Evolutionary conservation across 2,797 vertebrate genomes (phyloP).

Genomic region (Pelobates cultripes): DNA sequence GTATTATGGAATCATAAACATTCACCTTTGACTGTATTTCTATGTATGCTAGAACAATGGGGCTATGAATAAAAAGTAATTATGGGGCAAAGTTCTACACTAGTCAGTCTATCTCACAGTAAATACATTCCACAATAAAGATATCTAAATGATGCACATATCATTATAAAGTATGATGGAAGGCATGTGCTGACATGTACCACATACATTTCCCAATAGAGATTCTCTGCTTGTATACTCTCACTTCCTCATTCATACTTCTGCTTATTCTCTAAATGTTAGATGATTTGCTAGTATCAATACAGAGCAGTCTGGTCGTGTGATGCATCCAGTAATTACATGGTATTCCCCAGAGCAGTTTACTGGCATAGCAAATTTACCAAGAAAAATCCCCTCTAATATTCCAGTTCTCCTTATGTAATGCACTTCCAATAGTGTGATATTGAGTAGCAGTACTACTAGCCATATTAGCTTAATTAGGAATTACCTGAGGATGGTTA

Average conservation of each 20-base stretch:
- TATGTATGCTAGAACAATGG: too few species aligned
- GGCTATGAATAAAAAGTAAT: too few species aligned
- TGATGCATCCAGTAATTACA: constrained; percentile 10
- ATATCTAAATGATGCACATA: background rate
- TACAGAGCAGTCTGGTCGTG: background rate
- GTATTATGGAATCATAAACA: too few species aligned
- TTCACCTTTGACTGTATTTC: too few species aligned
- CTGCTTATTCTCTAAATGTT: constrained; percentile 12
- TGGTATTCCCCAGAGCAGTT: constrained; percentile 10
- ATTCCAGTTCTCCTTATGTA: background rate
- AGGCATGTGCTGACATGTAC: constrained; percentile 6
- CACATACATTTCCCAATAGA: constrained; percentile 35
- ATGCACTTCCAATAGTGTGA: too few species aligned
- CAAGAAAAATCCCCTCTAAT: background rate
- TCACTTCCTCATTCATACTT: constrained; percentile 48
- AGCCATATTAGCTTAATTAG: too few species aligned
- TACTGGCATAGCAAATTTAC: background rate
- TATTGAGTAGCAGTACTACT: too few species aligned
- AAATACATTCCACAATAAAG: background rate
- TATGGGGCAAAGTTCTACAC: too few species aligned
- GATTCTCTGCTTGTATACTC: constrained; percentile 34
- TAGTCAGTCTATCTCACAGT: too few species aligned
- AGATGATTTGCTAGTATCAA: constrained; percentile 17
- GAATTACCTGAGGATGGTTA: too few species aligned
- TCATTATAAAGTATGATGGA: background rate